Evolutionary conservation across 1,140 invertebrate genomes (phyloP).

Genomic region (Leptonema lineaticorne): DNA sequence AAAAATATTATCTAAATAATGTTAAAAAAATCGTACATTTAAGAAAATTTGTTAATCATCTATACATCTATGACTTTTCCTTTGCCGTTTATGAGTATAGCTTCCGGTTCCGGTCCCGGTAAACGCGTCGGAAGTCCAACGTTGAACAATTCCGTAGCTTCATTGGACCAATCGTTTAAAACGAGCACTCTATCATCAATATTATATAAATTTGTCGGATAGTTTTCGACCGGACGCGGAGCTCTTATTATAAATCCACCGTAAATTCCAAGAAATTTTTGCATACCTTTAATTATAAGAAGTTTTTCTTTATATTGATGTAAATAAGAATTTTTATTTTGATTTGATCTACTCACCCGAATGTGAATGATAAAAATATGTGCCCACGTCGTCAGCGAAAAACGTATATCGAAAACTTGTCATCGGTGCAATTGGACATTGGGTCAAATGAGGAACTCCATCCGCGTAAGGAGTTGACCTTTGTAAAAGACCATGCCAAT

Average conservation of each 20-base stretch:
- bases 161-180: conserved; percentile 47
- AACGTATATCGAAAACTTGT: conserved; percentile 59
- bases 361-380: conserved; percentile 64
- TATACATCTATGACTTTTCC: conserved; percentile 49
- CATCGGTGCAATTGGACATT: conserved; percentile 62
- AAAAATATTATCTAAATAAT: too few species aligned
- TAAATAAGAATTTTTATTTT: too few species aligned
- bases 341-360: conserved; percentile 55
- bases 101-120: conserved; percentile 50
- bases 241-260: conserved; percentile 52
- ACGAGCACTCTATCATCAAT: conserved; percentile 47
- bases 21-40: too few species aligned
- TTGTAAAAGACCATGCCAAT: conserved; percentile 59
- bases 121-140: conserved; percentile 39
- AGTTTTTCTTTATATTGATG: too few species aligned
- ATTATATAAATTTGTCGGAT: conserved; percentile 45
- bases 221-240: conserved; percentile 43
- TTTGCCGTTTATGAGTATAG: conserved; percentile 59
- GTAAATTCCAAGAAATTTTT: conserved; percentile 54
- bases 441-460: conserved; percentile 64
- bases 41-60: too few species aligned
- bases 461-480: conserved; percentile 59
- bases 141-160: conserved; percentile 42
- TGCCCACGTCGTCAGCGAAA: conserved; percentile 55
- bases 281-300: conserved; percentile 44